phyloP scores from a whole-genome alignment of 2,113 vertebrate genomes.

The Elgaria multicarinata region DNA sequence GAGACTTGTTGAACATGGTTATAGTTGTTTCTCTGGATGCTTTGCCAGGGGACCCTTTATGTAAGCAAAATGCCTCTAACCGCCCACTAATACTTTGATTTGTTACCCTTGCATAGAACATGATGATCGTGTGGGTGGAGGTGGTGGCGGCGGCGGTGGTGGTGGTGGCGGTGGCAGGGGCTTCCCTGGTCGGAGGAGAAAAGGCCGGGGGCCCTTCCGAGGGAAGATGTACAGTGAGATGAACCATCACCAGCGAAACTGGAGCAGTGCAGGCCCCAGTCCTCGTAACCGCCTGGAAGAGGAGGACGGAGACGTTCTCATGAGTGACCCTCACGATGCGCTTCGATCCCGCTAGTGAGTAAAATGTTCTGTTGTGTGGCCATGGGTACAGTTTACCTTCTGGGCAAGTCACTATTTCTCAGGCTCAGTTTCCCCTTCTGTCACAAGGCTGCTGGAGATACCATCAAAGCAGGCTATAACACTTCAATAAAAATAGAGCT shows the following conservation, averaged over 20 bases:
- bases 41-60: neutral
- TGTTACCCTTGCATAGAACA: slow-evolving; percentile 75
- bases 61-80: neutral
- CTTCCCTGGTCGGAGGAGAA: slow-evolving; percentile 79
- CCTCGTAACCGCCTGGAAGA: slow-evolving; percentile 67
- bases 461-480: neutral
- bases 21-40: neutral
- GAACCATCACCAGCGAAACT: slow-evolving; percentile 68
- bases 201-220: slow-evolving; percentile 82
- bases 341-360: slow-evolving; percentile 84
- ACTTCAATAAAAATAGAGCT: neutral
- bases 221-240: slow-evolving; percentile 76
- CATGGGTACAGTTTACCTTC: neutral
- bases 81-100: accelerated
- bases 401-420: neutral
- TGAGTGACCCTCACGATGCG: slow-evolving; percentile 82
- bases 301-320: slow-evolving; percentile 81
- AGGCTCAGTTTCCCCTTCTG: neutral
- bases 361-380: neutral
- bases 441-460: neutral
- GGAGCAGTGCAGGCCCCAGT: slow-evolving; percentile 66
- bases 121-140: slow-evolving; percentile 78
- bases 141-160: too few relatives aligned
- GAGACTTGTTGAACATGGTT: neutral
- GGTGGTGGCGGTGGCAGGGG: slow-evolving; percentile 72